Percentiles rank a stretch among this genome's conserved stretches.
Evolutionary conservation across 2,113 vertebrate genomes (phyloP).

Genomic region (Vulpes vulpes): DNA sequence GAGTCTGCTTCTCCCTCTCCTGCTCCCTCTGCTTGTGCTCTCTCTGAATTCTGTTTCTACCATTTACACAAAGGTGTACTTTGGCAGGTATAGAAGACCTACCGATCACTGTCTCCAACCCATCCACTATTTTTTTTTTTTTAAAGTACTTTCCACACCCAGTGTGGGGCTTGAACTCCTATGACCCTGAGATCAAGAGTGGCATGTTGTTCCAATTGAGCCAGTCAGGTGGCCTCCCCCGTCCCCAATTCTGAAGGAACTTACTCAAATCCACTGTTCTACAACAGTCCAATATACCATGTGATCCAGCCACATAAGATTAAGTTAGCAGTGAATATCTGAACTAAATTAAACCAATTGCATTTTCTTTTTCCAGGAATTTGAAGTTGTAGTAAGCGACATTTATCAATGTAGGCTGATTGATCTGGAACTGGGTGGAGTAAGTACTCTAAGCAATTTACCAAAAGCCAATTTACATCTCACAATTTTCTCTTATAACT

Average conservation of each 20-base stretch:
- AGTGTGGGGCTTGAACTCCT: background rate
- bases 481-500: background rate
- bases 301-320: background rate
- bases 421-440: background rate
- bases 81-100: background rate
- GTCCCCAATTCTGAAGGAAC: background rate
- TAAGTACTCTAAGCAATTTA: background rate
- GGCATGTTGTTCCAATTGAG: background rate
- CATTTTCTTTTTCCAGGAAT: slow-evolving; percentile 24
- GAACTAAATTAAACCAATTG: slow-evolving; percentile 29
- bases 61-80: background rate
- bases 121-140: background rate
- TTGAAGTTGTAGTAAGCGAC: slow-evolving; percentile 19
- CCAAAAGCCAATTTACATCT: slow-evolving; percentile 15
- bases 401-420: background rate
- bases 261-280: background rate
- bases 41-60: slow-evolving; percentile 11
- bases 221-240: background rate
- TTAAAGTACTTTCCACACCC: background rate
- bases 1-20: no score
- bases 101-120: background rate
- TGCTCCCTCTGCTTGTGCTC: no score
- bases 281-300: background rate
- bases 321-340: background rate
- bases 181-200: background rate